Evolutionary conservation across 1,140 invertebrate genomes (phyloP).

Genomic region (Cydia pomonella): DNA sequence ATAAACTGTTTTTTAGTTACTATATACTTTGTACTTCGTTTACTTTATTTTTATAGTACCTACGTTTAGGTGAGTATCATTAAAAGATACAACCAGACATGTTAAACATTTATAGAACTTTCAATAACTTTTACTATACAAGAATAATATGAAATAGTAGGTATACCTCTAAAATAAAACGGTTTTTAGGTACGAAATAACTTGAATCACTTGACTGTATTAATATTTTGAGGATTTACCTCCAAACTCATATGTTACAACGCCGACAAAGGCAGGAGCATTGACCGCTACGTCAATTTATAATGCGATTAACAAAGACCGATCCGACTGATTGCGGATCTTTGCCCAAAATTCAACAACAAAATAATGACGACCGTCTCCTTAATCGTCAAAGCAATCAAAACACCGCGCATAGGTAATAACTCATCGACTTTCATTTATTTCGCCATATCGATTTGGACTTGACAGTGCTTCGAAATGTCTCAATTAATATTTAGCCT

Average conservation of each 20-base stretch:
- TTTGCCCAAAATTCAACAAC: constrained; percentile 60
- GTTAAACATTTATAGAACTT: no score
- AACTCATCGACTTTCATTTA: constrained; percentile 64
- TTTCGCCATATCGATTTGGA: constrained; percentile 51
- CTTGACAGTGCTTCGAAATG: constrained; percentile 69
- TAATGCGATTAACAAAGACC: constrained; percentile 76
- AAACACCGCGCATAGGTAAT: constrained; percentile 40
- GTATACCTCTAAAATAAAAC: neutral
- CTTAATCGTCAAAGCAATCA: constrained; percentile 45
- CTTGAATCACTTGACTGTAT: neutral
- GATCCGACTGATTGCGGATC: constrained; percentile 63
- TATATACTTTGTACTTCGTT: no score
- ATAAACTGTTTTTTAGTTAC: no score
- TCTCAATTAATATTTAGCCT: constrained; percentile 79
- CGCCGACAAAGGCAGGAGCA: constrained; percentile 62
- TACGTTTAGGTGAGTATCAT: no score
- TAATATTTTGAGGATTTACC: constrained; percentile 52
- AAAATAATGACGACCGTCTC: constrained; percentile 56
- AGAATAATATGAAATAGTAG: no score
- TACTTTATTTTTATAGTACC: no score
- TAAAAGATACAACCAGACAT: no score
- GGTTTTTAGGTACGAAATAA: neutral
- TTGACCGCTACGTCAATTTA: constrained; percentile 68
- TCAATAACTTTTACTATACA: no score
- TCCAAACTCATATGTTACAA: constrained; percentile 56